Evolutionary conservation across 37 sponge, comb jelly and placozoan genomes (phyloP), one percentile per base, ranked within the genome.

Genomic region (Eunapius fragilis): DNA sequence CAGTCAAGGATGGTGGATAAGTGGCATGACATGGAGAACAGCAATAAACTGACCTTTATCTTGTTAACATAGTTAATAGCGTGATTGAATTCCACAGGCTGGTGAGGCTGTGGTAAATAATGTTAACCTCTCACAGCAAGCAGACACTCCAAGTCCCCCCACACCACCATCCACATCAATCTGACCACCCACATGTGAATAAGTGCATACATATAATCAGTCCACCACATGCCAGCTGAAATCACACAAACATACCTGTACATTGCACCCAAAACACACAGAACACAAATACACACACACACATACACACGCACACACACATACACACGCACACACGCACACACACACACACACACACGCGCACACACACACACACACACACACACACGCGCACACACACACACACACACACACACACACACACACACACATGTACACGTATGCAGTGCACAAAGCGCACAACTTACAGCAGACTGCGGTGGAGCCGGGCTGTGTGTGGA

Each of bases 11-110:
- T 47, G 38, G 27, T 37, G 27, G 12, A 10, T 77, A 80, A 68
- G 11, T 14, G 35, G 34, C n/a, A 37, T 11, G 74, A 37, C 31
- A 45, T 11, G 47, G 47, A 4, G 14, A 37, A 45, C 9, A 45
- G 47, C 47, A 45, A 9, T 45, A 9, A 45, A 45, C 67, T 76
- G 49, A 94, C 96, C 87, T 91, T 95, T 31, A 98, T 98, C 80
- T 98, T 98, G 84, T 98, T 98, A 50, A 98, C 98, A 79, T 98
- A 98, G 78, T 87, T 98, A 76, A 98, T 94, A 69, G 98, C 98
- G 41, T 98, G 96, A 83, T 98, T 98, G 82, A 98, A 98, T 77
- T 98, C 98, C 74, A 95, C 96, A 27, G 96, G 96, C 73, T 95
- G 93, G 38, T 91, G 92, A 33, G 37, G 78, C 41, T 67, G 71